Evolutionary conservation across 2,113 vertebrate species (phyloP).

Genomic region (Labeo catla): DNA sequence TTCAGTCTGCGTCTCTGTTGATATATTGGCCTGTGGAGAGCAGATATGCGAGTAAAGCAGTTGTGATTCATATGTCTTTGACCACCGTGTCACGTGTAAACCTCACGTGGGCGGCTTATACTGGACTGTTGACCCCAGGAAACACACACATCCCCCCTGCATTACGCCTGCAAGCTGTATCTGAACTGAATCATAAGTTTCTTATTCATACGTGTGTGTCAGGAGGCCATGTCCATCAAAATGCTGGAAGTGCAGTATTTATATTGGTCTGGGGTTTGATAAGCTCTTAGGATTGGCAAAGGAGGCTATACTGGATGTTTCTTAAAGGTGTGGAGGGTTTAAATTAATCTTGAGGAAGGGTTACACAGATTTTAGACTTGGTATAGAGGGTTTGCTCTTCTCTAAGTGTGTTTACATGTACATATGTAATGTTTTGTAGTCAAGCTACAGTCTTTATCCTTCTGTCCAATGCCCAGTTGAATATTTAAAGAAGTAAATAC

Average conservation of each 20-base stretch:
- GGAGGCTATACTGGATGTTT: neutral
- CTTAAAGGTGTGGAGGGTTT: neutral
- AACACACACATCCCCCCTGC: neutral
- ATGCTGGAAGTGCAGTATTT: neutral
- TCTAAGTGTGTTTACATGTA: neutral
- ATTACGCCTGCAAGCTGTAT: neutral
- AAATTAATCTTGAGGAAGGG: neutral
- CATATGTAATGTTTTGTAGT: neutral
- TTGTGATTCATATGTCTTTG: constrained; percentile 18
- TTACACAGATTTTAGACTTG: neutral
- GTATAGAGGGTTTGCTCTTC: neutral
- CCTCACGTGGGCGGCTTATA: constrained; percentile 1
- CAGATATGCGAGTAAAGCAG: neutral
- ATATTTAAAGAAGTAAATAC: neutral
- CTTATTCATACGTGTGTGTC: neutral
- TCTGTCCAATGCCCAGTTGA: neutral
- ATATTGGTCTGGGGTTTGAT: neutral
- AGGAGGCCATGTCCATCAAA: constrained; percentile 5
- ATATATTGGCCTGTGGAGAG: neutral
- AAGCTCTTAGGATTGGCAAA: constrained; percentile 2
- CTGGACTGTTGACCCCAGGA: neutral
- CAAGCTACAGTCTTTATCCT: neutral
- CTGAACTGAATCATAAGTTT: constrained; percentile 2
- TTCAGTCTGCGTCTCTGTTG: neutral
- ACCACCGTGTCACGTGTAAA: constrained; percentile 2